Conservation (phyloP, 1,140 invertebrate genomes). For the Drosophila grimshawi region DNA sequence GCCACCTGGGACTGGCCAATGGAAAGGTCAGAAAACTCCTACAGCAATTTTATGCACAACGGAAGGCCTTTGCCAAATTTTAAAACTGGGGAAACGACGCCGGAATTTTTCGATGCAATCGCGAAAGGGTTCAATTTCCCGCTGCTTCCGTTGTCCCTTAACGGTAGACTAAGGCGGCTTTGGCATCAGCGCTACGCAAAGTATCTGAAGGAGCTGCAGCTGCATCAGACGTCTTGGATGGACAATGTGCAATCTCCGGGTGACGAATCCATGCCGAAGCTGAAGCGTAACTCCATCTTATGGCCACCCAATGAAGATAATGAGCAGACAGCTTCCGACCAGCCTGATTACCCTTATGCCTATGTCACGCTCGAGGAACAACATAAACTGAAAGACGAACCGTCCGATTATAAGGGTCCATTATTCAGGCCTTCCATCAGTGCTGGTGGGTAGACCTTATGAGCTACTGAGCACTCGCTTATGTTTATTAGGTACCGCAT, state of each 20-base stretch:
- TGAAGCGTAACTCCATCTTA: conserved; percentile 32
- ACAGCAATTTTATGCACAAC: conserved; percentile 35
- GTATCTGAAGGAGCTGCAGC: conserved; percentile 49
- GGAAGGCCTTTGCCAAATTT: conserved; percentile 66
- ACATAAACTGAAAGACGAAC: conserved; percentile 48
- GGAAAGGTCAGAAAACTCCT: conserved; percentile 2
- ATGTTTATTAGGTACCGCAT: conserved; percentile 32
- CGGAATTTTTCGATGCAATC: conserved; percentile 32
- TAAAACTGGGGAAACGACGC: conserved; percentile 53
- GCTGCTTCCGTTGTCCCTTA: conserved; percentile 43
- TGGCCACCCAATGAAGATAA: conserved; percentile 23
- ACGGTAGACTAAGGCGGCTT: conserved; percentile 21
- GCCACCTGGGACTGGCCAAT: conserved; percentile 27
- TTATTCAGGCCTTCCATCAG: conserved; percentile 69
- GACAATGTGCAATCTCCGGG: conserved; percentile 58
- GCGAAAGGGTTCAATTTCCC: conserved; percentile 46
- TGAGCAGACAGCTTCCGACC: background rate
- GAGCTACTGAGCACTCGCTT: too few species aligned
- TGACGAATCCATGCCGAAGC: conserved; percentile 1
- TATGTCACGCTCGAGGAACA: conserved; percentile 8
- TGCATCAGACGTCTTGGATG: conserved; percentile 50
- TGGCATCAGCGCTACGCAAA: conserved; percentile 23
- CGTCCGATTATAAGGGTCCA: conserved; percentile 15
- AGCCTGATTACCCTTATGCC: conserved; percentile 9
- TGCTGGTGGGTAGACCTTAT: conserved; percentile 62